Conservation (phyloP, 2,888 invertebrate genomes). For the Cosmopolites sordidus region DNA sequence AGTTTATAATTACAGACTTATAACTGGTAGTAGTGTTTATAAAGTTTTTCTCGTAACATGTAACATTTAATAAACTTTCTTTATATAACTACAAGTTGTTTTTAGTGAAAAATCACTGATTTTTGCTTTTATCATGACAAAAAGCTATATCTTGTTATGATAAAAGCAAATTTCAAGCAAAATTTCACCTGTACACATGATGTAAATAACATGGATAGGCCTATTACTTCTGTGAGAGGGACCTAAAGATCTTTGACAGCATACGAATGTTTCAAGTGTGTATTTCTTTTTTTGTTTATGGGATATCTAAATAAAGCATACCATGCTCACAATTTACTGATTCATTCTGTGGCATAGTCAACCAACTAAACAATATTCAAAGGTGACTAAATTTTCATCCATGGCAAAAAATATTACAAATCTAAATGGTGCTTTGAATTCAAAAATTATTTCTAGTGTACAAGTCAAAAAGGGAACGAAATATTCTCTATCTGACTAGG, state of each 20-base stretch:
- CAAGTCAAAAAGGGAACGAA: too few relatives aligned
- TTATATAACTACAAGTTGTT: background rate
- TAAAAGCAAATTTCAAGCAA: constrained; percentile 21
- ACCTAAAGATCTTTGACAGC: constrained; percentile 5
- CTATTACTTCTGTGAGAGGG: constrained; percentile 41
- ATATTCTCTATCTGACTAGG: too few relatives aligned
- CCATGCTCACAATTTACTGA: background rate
- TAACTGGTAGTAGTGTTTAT: background rate
- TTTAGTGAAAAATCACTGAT: background rate
- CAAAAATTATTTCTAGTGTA: too few relatives aligned
- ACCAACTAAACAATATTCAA: too few relatives aligned
- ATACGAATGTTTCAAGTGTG: background rate
- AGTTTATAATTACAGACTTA: background rate
- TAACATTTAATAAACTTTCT: constrained; percentile 1
- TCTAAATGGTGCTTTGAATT: too few relatives aligned
- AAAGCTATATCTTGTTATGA: constrained; percentile 9
- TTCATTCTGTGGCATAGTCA: too few relatives aligned
- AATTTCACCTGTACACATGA: constrained; percentile 37
- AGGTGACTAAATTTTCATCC: too few relatives aligned
- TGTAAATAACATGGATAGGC: constrained; percentile 42
- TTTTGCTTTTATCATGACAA: background rate
- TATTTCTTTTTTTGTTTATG: background rate
- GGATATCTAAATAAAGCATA: background rate
- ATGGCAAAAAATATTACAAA: too few relatives aligned
- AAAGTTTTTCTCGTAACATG: background rate